Evolutionary conservation across 1,140 invertebrate species (phyloP).

Genomic region (Lucilia sericata): DNA sequence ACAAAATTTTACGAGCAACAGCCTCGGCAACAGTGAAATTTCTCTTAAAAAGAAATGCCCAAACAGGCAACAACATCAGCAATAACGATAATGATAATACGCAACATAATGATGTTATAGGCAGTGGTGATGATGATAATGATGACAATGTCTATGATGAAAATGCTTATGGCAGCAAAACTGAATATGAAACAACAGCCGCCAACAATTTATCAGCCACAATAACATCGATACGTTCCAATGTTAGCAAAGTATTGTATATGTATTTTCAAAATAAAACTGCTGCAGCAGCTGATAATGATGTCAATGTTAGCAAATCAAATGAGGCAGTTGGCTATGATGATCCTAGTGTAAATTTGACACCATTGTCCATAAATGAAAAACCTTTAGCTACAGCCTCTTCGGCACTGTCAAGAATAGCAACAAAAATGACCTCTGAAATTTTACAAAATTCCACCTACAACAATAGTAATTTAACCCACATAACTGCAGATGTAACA

Average conservation of each 20-base stretch:
- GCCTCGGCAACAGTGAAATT: slow-evolving; percentile 15
- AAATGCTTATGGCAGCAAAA: background rate
- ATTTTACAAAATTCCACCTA: slow-evolving; percentile 25
- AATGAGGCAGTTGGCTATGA: background rate
- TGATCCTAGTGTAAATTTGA: background rate
- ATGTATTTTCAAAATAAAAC: slow-evolving; percentile 48
- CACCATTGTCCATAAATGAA: background rate
- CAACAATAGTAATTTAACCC: background rate
- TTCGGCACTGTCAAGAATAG: background rate
- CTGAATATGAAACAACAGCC: slow-evolving; percentile 17
- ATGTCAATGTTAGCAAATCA: background rate
- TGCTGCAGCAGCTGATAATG: background rate
- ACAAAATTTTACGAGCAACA: background rate
- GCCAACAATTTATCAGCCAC: slow-evolving; percentile 46
- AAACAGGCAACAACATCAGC: background rate
- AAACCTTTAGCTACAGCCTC: background rate
- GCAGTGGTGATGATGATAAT: background rate
- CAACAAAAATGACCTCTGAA: slow-evolving; percentile 25
- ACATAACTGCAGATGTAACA: background rate
- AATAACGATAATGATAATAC: background rate
- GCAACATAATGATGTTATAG: background rate
- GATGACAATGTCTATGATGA: background rate
- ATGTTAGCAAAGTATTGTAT: slow-evolving; percentile 47
- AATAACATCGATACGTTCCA: slow-evolving; percentile 47
- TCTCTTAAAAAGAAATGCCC: background rate